phyloP scores from a whole-genome alignment of 35 echinoderm and acorn worm species.

The Ophiothrix spiculata region DNA sequence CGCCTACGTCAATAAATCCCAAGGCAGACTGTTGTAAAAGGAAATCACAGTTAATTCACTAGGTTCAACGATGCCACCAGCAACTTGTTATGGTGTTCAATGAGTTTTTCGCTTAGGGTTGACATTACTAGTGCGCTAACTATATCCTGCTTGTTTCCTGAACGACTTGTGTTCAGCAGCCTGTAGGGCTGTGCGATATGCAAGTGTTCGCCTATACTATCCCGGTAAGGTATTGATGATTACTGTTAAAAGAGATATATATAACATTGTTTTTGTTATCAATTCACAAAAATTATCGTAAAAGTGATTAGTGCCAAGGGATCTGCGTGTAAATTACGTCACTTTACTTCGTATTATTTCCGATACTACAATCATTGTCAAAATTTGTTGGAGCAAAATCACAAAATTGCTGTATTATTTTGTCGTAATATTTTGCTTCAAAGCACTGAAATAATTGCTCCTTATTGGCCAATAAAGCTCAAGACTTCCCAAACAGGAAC shows the following conservation, averaged over 20 bases:
- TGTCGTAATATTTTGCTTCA: too few species aligned
- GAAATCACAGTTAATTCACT: neutral
- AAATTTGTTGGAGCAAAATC: too few species aligned
- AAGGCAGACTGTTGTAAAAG: neutral
- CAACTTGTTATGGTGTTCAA: slow-evolving; percentile 7
- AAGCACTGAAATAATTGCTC: too few species aligned
- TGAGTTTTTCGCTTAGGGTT: slow-evolving; percentile 1
- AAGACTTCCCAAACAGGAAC: too few species aligned
- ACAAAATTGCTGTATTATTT: too few species aligned
- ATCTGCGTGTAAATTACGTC: neutral
- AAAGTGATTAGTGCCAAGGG: neutral
- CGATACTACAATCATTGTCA: too few species aligned
- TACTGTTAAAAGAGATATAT: neutral
- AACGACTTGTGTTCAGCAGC: neutral
- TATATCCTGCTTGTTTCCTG: neutral
- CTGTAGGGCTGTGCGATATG: neutral
- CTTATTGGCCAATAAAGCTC: too few species aligned
- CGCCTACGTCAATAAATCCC: neutral
- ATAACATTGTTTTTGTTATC: slow-evolving; percentile 35
- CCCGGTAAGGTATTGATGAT: neutral
- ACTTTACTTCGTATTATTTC: slow-evolving; percentile 35
- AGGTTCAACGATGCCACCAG: neutral
- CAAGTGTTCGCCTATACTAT: neutral
- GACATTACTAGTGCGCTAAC: neutral
- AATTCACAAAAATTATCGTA: neutral